phyloP scores from a whole-genome alignment of 2,113 vertebrate genomes.

The Montifringilla adamsi region DNA sequence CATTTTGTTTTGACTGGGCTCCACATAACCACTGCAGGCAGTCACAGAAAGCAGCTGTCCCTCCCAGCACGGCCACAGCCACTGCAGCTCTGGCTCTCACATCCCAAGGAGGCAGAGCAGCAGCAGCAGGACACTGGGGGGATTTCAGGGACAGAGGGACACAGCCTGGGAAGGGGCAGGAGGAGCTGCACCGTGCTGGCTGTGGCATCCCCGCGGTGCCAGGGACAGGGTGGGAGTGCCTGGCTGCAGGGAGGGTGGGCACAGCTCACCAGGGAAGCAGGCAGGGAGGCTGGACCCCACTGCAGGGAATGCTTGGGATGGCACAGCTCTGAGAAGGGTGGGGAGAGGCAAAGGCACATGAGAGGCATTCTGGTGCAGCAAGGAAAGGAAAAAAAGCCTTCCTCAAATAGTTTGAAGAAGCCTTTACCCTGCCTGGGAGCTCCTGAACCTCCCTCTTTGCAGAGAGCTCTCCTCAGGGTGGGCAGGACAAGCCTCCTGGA shows the following conservation, averaged over 20 bases:
- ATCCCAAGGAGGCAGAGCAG: background rate
- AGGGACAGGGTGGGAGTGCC: background rate
- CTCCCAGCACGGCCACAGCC: background rate
- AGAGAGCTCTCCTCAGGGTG: background rate
- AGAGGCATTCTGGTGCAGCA: background rate
- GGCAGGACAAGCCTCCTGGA: background rate
- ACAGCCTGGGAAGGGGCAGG: background rate
- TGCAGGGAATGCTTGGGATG: background rate
- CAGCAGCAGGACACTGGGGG: background rate
- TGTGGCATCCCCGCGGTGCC: rapidly evolving
- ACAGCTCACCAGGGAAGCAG: background rate
- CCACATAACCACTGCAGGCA: background rate
- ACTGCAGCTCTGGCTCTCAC: background rate
- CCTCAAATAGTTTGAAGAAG: background rate
- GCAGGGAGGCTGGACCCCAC: background rate
- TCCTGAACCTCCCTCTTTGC: background rate
- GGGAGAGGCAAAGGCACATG: background rate
- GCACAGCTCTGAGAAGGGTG: background rate
- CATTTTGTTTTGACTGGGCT: background rate
- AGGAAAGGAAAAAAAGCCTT: background rate
- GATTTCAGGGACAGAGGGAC: background rate
- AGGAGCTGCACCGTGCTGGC: background rate
- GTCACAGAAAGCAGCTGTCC: background rate
- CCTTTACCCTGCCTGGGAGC: background rate
- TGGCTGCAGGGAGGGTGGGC: rapidly evolving